These are phyloP conservation scores for Drosophila subpulchrella DNA, from an alignment of 1,140 invertebrate genomes.

Conservation along the genomic window DNA sequence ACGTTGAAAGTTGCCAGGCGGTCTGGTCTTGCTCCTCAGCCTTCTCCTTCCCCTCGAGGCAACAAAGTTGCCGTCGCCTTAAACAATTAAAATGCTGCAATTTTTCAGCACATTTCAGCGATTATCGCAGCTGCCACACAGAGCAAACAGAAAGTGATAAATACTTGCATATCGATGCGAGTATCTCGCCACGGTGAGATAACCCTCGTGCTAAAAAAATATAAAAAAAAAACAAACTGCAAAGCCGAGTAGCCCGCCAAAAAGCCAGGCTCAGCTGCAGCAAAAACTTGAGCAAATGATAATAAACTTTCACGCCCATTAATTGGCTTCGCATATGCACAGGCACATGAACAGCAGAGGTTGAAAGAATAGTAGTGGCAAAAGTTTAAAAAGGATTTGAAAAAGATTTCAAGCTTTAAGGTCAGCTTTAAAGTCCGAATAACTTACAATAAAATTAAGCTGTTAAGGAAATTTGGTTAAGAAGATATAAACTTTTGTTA, in stretches of 20 bases:
- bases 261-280: slow-evolving; percentile 18
- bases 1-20: slow-evolving; percentile 30
- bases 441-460: too few species aligned
- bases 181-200: slow-evolving; percentile 24
- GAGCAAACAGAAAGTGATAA: slow-evolving; percentile 70
- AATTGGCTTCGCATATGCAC: slow-evolving; percentile 70
- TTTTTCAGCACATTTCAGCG: slow-evolving; percentile 71
- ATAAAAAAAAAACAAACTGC: not conserved
- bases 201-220: slow-evolving; percentile 13
- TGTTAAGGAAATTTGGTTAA: too few species aligned
- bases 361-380: not conserved
- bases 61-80: slow-evolving; percentile 33
- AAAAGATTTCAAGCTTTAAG: too few species aligned
- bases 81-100: slow-evolving; percentile 70
- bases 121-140: slow-evolving; percentile 66
- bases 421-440: too few species aligned
- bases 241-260: slow-evolving; percentile 40
- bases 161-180: slow-evolving; percentile 51
- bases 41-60: not conserved
- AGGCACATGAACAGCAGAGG: not conserved
- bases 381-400: too few species aligned
- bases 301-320: slow-evolving; percentile 83
- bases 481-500: too few species aligned
- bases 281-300: slow-evolving; percentile 63
- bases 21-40: not conserved